Conservation (phyloP, 1,140 invertebrate species). For the Homarus americanus region DNA sequence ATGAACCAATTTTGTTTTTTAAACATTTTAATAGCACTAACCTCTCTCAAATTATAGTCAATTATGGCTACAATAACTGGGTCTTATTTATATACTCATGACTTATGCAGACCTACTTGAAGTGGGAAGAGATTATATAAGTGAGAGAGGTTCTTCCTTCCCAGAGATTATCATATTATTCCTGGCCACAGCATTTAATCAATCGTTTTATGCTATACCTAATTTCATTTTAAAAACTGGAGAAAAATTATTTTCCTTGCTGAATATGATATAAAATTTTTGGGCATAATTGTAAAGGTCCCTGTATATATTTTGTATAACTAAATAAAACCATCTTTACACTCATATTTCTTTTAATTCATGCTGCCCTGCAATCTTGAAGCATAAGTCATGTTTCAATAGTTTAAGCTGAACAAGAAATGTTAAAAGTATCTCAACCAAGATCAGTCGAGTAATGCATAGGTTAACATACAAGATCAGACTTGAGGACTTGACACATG, state of each 20-base stretch:
- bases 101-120: too few species aligned
- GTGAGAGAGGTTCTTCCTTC: too few species aligned
- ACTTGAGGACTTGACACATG: neutral
- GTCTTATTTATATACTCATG: too few species aligned
- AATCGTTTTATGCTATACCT: too few species aligned
- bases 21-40: too few species aligned
- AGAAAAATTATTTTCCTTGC: slow-evolving; percentile 29
- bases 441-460: slow-evolving; percentile 15
- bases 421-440: slow-evolving; percentile 4
- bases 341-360: slow-evolving; percentile 38
- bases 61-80: too few species aligned
- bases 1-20: too few species aligned
- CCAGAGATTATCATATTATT: too few species aligned
- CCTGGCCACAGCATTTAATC: too few species aligned
- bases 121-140: too few species aligned
- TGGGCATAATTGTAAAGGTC: slow-evolving; percentile 57
- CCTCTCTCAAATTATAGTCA: too few species aligned
- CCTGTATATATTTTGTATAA: slow-evolving; percentile 67
- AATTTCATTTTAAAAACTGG: too few species aligned
- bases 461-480: neutral
- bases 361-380: slow-evolving; percentile 50
- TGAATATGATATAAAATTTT: slow-evolving; percentile 53
- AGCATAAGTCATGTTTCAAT: slow-evolving; percentile 17
- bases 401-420: slow-evolving; percentile 34
- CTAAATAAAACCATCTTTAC: slow-evolving; percentile 43